Conservation (phyloP, 2,113 vertebrate genomes). For the Pundamilia nyererei region DNA sequence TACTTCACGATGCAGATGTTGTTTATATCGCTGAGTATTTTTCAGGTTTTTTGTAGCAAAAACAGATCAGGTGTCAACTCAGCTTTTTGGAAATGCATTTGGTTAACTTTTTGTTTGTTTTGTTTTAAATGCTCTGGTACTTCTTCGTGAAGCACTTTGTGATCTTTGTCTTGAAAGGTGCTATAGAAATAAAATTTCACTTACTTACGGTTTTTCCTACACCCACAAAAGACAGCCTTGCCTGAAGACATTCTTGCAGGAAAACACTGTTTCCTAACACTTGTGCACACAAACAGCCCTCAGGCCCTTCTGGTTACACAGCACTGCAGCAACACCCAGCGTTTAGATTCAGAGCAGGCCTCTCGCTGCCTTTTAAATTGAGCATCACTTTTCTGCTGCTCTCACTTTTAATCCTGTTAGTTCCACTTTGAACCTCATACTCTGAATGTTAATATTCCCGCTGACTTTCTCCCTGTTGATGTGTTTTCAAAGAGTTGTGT, state of each 20-base stretch:
- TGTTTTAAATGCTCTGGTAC: not conserved
- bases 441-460: not conserved
- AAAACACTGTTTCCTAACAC: not conserved
- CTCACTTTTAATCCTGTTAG: slow-evolving; percentile 32
- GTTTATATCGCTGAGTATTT: not conserved
- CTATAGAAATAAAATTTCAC: not conserved
- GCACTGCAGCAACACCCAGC: not conserved
- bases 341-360: not conserved
- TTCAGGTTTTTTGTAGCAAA: not conserved
- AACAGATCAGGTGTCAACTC: not conserved
- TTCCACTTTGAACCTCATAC: slow-evolving; percentile 15
- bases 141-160: not conserved
- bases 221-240: not conserved
- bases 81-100: not conserved
- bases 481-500: not conserved
- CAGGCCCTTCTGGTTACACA: not conserved
- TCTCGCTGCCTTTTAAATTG: not conserved
- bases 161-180: not conserved
- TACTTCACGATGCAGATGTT: slow-evolving; percentile 1
- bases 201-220: not conserved
- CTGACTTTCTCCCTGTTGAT: not conserved
- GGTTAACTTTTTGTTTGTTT: not conserved
- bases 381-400: not conserved
- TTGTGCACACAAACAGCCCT: not conserved
- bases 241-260: not conserved